phyloP scores from a whole-genome alignment of 2,113 vertebrate species.

The Castor canadensis region DNA sequence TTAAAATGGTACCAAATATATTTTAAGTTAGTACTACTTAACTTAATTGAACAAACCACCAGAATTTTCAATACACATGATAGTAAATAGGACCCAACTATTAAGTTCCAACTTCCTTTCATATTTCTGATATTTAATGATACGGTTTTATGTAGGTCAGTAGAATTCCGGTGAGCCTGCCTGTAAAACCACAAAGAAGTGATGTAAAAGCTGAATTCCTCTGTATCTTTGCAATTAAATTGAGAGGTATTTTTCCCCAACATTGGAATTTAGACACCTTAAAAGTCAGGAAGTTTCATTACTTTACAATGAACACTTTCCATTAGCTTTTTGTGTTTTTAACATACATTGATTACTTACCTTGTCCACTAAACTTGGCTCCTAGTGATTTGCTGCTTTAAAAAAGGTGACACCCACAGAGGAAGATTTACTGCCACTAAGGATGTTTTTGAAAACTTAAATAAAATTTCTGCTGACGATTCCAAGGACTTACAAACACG shows the following conservation, averaged over 20 bases:
- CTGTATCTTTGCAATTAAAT: background rate
- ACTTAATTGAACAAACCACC: background rate
- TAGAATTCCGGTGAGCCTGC: background rate
- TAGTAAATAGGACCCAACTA: background rate
- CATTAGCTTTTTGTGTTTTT: background rate
- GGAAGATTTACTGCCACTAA: background rate
- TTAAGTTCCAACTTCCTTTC: background rate
- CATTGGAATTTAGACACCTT: background rate
- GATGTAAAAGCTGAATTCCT: background rate
- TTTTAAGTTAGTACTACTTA: background rate
- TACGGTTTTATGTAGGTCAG: background rate
- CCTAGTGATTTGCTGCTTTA: slow-evolving; percentile 33
- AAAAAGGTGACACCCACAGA: background rate
- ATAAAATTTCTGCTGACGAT: background rate
- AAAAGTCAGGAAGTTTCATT: background rate
- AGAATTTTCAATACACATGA: background rate
- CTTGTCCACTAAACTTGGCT: background rate
- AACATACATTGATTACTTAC: background rate
- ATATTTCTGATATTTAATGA: background rate
- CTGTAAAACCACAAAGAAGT: background rate
- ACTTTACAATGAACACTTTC: background rate
- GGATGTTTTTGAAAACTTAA: background rate
- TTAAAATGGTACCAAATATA: background rate
- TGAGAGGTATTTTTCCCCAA: background rate
- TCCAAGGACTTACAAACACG: background rate